Evolutionary conservation across 2,113 vertebrate species (phyloP).

Genomic region (Hippocampus zosterae): DNA sequence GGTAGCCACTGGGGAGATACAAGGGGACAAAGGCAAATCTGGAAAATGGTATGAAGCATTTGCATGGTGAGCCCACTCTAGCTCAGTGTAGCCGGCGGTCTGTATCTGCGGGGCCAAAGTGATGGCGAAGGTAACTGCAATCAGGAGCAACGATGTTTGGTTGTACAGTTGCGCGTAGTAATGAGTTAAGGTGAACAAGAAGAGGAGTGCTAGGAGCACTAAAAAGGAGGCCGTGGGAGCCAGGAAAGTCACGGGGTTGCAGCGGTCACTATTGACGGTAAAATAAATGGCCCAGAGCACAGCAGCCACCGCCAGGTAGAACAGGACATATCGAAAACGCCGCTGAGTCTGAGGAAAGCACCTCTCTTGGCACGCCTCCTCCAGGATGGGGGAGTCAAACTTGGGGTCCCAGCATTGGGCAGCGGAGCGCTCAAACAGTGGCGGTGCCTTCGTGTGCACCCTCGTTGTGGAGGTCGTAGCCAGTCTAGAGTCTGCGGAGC

Average conservation of each 20-base stretch:
- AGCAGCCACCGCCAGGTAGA: constrained; percentile 84
- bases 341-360: constrained; percentile 97
- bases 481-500: constrained; percentile 85
- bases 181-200: constrained; percentile 87
- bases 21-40: constrained; percentile 52
- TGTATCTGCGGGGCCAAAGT: constrained; percentile 88
- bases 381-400: constrained; percentile 91
- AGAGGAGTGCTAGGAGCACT: constrained; percentile 78
- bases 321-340: constrained; percentile 89
- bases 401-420: constrained; percentile 94
- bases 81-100: constrained; percentile 57
- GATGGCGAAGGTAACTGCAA: constrained; percentile 81
- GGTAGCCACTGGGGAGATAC: constrained; percentile 90
- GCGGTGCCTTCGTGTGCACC: constrained; percentile 76
- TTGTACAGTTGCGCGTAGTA: constrained; percentile 83
- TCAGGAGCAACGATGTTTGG: constrained; percentile 82
- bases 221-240: constrained; percentile 82
- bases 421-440: constrained; percentile 92
- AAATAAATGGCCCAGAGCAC: constrained; percentile 90
- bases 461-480: constrained; percentile 62
- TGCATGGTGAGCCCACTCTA: constrained; percentile 59
- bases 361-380: constrained; percentile 92
- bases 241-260: constrained; percentile 73
- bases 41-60: constrained; percentile 50
- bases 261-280: constrained; percentile 73